These are phyloP conservation scores for Dexiosoma caninum DNA, from an alignment of 2,888 invertebrate genomes.

Conservation along the genomic window DNA sequence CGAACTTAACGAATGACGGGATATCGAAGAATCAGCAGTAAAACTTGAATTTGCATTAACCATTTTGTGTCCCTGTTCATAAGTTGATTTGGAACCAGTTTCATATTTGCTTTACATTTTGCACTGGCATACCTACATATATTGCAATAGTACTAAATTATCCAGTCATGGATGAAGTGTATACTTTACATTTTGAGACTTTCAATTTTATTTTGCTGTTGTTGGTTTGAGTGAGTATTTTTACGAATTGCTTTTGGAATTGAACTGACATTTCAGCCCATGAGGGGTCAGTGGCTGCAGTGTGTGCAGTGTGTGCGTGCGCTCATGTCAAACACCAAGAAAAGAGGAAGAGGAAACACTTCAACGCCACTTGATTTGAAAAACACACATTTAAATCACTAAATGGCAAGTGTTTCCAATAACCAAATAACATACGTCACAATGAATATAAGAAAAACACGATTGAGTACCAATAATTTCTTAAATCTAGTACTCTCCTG, in stretches of 20 bases:
- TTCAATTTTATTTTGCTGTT: slow-evolving; percentile 12
- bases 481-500: too few relatives aligned
- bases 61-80: too few relatives aligned
- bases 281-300: slow-evolving; percentile 21
- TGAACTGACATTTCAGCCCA: slow-evolving; percentile 63
- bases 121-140: too few relatives aligned
- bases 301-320: slow-evolving; percentile 3
- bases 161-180: neutral
- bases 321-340: neutral
- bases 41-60: too few relatives aligned
- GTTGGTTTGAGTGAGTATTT: slow-evolving; percentile 5
- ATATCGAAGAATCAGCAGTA: too few relatives aligned
- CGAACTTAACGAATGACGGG: too few relatives aligned
- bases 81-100: too few relatives aligned
- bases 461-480: neutral
- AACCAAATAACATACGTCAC: slow-evolving; percentile 1
- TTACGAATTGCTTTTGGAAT: slow-evolving; percentile 74
- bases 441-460: neutral
- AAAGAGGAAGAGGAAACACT: slow-evolving; percentile 51
- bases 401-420: slow-evolving; percentile 37
- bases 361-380: slow-evolving; percentile 12
- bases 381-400: slow-evolving; percentile 9
- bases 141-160: neutral
- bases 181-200: neutral
- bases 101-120: too few relatives aligned